Base-by-base conservation (phyloP, 2,113 vertebrate species). In the Ageneiosus marmoratus region DNA sequence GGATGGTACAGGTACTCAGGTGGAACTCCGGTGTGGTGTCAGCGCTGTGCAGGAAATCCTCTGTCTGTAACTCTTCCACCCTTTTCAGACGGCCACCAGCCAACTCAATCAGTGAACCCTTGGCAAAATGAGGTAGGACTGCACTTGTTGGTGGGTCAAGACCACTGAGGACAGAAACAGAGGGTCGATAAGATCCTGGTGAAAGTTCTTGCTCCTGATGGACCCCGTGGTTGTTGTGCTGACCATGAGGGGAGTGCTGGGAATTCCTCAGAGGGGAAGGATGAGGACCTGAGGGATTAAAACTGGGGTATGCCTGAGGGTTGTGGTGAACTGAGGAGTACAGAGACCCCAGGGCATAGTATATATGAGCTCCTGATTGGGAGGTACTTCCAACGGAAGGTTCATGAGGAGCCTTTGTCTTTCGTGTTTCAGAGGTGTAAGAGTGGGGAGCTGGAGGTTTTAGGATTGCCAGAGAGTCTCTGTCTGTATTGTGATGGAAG, bases 61-160 rank as follows among this genome's bases (percentile, higher is more conserved):
- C 93, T 0, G 93, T 95, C 79, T 89, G 90, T 85, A 95, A 89
- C 81, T 95, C 93, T 87, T 95, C 94, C 85, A 95, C 94, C 16
- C 89, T 89, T 89, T 94, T 95, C 87, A 95, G 84, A 65, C 89
- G 88, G 32, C 94, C 94, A 0, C 90, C 91, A 62, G 93, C 92
- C 86, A 95, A 79, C 87, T 95, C 93, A 29, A 95, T 95, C 72
- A 95, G 92, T 76, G 94, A 95, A 81, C 93, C 94, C 91, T 94
- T 94, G 88, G 91, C 91, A 90, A 95, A 95, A 92, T 94, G 93
- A 93, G 94, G 93, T 92, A 94, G 94, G 91, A 94, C 91, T 86
- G 90, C 85, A 41, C 90, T 90, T 79, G 93, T 88, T 65, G 92
- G 89, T 44, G 84, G 87, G 37, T 88, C 87, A 53, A 84, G 86